Conservation (phyloP, 1,140 invertebrate genomes). For the Drosophila pallidifrons region DNA sequence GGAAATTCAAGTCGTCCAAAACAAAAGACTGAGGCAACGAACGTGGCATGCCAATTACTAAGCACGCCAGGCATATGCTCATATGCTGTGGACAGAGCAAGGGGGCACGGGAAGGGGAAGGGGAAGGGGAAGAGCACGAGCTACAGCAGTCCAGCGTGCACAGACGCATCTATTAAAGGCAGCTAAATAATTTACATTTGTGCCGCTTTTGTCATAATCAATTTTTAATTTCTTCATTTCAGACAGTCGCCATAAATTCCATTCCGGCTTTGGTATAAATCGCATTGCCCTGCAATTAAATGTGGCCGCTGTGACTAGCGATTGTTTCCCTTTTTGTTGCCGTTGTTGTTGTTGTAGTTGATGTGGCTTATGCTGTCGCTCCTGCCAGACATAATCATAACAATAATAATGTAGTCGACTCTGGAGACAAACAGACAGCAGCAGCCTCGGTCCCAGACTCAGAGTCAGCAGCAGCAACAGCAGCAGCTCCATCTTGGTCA, state of each 20-base stretch:
- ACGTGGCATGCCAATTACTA: constrained; percentile 48
- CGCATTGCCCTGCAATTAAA: constrained; percentile 65
- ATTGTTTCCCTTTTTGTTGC: constrained; percentile 26
- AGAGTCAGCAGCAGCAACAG: not conserved
- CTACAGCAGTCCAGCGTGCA: not conserved
- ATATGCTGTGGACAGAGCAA: not conserved
- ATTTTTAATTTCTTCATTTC: constrained; percentile 83
- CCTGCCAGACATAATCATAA: constrained; percentile 82
- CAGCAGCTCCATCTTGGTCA: constrained; percentile 5
- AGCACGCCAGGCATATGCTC: constrained; percentile 22
- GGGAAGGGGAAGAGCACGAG: not conserved
- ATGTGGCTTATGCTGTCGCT: constrained; percentile 62
- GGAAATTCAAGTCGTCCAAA: constrained; percentile 48
- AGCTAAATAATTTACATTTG: constrained; percentile 76
- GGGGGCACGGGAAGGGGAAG: not conserved
- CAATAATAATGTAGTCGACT: constrained; percentile 79
- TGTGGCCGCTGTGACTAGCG: constrained; percentile 25
- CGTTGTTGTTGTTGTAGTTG: constrained; percentile 17
- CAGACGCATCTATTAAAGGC: constrained; percentile 49
- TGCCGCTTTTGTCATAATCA: constrained; percentile 78
- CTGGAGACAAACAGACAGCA: constrained; percentile 55
- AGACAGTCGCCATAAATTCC: constrained; percentile 79
- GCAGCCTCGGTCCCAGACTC: constrained; percentile 8
- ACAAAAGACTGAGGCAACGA: constrained; percentile 67
- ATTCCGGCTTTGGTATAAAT: constrained; percentile 79